Evolutionary conservation across 92 coral and sea anemone species (phyloP), one percentile per base, ranked within the genome.

Genomic region (Porites divaricata): DNA sequence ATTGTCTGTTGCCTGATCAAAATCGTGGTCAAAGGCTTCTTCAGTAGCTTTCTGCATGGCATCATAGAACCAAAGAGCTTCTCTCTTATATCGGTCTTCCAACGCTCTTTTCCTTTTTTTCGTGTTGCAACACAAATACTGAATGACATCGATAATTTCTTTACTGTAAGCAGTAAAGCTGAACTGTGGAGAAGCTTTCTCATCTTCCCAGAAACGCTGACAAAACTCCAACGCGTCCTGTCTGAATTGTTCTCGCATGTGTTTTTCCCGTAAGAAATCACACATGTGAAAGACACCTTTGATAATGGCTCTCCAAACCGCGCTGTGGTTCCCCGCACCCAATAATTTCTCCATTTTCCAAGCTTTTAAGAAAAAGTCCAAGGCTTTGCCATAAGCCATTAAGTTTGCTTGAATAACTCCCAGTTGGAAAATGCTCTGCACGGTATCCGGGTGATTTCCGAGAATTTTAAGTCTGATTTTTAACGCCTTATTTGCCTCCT

Each of bases 381-480:
- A 75, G 9, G 95, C 95, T 62, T 57, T 54, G 19, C 56, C 35
- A 11, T 10, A 6, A 35, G 90, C 91, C 57, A 52, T 26, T 14
- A 82, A 67, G 84, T 75, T 77, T 45, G 87, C 88, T 22, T 86
- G 87, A 63, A 92, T 85, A 5, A 72, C 80, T 9, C 93, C 95
- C 64, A 67, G 87, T 68, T 86, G 76, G 78, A 81, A 92, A 85
- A 92, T 22, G 69, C 93, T 92, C n/a, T 89, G 56, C 51, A 83
- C 93, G 4, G 89, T 89, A 17, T 86, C 87, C 50, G 93, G 89
- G 52, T 92, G 95, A 9, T 24, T 19, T 1, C 93, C 93, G 12
- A 81, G 82, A 9, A 35, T 41, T 20, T 90, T 72, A 14, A 68
- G 7, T 22, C 93, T 77, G 67, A 78, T 74, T 17, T 89, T 74